A percentile compares a stretch with the other conserved stretches of the same genome.
Evolutionary conservation across 1,140 invertebrate genomes (phyloP).

Genomic region (Bombus superbus): DNA sequence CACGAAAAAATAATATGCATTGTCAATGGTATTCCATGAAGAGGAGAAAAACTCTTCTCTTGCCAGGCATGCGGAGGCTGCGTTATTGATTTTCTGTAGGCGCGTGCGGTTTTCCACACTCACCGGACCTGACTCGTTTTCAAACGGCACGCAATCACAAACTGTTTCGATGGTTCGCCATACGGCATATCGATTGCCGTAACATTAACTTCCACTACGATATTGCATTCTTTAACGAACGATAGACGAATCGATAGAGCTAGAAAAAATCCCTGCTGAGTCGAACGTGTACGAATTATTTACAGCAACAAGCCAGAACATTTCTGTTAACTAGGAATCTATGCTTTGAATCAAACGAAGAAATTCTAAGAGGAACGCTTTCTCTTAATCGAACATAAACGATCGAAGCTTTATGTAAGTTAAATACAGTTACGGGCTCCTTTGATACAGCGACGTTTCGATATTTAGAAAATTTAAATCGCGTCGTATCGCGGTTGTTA

Average conservation of each 20-base stretch:
- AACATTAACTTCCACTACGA: constrained; percentile 3
- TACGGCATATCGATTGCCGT: not conserved
- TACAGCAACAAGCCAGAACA: too few species aligned
- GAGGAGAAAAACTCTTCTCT: constrained; percentile 52
- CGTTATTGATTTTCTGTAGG: constrained; percentile 71
- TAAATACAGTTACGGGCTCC: not conserved
- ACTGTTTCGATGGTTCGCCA: constrained; percentile 15
- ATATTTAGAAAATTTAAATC: not conserved
- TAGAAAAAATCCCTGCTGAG: not conserved
- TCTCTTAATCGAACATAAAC: not conserved
- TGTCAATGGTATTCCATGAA: constrained; percentile 35
- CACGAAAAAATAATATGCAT: not conserved
- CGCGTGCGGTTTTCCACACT: constrained; percentile 67
- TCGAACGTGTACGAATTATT: not conserved
- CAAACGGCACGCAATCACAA: constrained; percentile 45
- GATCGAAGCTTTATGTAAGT: not conserved
- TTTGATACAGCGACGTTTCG: not conserved
- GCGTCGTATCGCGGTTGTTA: too few species aligned
- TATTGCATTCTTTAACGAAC: not conserved
- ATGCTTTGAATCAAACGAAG: not conserved
- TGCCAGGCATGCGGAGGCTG: constrained; percentile 53
- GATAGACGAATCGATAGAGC: not conserved
- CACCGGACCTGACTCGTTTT: constrained; percentile 51
- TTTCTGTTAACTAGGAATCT: not conserved
- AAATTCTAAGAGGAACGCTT: not conserved